A percentile compares a stretch with the other conserved stretches of the same genome.
phyloP scores from a whole-genome alignment of 2,797 vertebrate species.

The Microhierax caerulescens region DNA sequence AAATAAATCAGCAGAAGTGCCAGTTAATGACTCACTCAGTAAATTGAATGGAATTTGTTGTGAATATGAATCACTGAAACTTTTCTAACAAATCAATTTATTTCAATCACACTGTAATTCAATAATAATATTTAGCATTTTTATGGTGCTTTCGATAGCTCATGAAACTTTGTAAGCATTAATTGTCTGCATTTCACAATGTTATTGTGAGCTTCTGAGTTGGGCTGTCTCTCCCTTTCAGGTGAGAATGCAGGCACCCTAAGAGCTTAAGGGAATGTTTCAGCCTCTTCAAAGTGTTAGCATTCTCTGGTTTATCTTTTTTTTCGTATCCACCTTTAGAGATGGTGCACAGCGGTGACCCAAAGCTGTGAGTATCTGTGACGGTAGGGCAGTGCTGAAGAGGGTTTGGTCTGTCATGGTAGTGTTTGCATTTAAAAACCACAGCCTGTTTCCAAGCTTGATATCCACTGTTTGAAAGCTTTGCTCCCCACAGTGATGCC shows the following conservation, averaged over 20 bases:
- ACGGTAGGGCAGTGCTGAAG: neutral
- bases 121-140: slow-evolving; percentile 35
- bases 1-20: slow-evolving; percentile 50
- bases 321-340: neutral
- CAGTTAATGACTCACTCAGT: slow-evolving; percentile 43
- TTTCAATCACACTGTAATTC: slow-evolving; percentile 43
- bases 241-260: neutral
- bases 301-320: neutral
- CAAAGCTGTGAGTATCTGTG: neutral
- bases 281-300: neutral
- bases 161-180: neutral
- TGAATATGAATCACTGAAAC: slow-evolving; percentile 33
- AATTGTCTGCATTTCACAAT: neutral
- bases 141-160: neutral
- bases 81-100: slow-evolving; percentile 51
- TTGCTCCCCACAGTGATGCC: neutral
- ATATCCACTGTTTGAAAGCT: neutral
- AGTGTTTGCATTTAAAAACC: neutral
- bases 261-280: neutral
- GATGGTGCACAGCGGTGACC: neutral
- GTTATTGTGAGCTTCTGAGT: neutral
- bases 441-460: neutral
- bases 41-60: slow-evolving; percentile 56
- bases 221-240: neutral
- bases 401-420: neutral